phyloP scores from a whole-genome alignment of 2,113 vertebrate genomes.

The Carassius auratus region DNA sequence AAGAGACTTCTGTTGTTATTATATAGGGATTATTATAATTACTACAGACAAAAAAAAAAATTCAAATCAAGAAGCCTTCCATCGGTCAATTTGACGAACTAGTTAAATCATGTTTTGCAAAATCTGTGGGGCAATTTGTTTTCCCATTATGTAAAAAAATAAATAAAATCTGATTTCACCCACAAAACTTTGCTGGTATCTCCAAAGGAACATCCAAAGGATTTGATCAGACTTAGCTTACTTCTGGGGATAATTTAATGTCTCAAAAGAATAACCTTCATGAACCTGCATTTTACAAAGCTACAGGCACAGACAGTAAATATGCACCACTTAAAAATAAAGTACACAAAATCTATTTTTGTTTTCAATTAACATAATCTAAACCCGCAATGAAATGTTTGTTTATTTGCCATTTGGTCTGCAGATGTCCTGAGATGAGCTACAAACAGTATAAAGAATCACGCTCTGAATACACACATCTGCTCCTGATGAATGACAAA shows the following conservation, averaged over 20 bases:
- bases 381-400: not conserved
- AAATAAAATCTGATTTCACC: not conserved
- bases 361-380: conserved; percentile 23
- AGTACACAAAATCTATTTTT: not conserved
- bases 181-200: not conserved
- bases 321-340: not conserved
- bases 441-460: not conserved
- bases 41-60: not conserved
- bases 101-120: not conserved
- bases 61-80: not conserved
- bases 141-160: not conserved
- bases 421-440: conserved; percentile 28
- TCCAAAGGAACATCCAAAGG: not conserved
- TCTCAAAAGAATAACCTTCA: not conserved
- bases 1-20: not conserved
- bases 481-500: not conserved
- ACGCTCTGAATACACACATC: not conserved
- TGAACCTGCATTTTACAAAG: not conserved
- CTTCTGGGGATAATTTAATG: not conserved
- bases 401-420: conserved; percentile 15
- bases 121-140: not conserved
- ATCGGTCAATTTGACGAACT: not conserved
- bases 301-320: conserved; percentile 1
- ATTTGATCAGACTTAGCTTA: not conserved
- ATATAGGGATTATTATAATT: not conserved